Evolutionary conservation across 2,113 vertebrate species (phyloP).

Genomic region (Antidorcas marsupialis): DNA sequence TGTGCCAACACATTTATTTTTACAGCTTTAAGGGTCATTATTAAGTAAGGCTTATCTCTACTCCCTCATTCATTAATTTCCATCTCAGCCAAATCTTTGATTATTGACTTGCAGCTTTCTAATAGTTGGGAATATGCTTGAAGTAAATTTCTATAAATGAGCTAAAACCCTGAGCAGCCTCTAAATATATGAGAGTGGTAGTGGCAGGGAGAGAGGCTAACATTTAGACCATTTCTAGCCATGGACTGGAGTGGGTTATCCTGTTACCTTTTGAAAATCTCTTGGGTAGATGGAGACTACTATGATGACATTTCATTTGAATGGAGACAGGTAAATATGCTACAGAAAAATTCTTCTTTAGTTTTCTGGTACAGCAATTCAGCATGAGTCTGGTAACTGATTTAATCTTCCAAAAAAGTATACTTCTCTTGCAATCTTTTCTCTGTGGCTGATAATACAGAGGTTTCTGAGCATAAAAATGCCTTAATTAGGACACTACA

Average conservation of each 20-base stretch:
- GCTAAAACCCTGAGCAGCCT: not conserved
- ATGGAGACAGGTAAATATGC: not conserved
- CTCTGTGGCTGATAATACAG: not conserved
- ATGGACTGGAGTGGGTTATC: not conserved
- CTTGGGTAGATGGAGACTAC: not conserved
- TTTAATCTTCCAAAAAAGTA: not conserved
- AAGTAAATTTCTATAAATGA: not conserved
- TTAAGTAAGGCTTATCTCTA: not conserved
- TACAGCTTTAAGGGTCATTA: not conserved
- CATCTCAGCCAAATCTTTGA: not conserved
- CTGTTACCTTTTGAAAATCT: not conserved
- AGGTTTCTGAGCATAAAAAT: not conserved
- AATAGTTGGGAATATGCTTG: not conserved
- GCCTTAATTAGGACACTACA: not conserved
- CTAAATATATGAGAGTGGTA: not conserved
- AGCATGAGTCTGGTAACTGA: not conserved
- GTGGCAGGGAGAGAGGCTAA: not conserved
- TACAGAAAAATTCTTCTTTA: not conserved
- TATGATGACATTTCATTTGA: not conserved
- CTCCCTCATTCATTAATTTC: not conserved
- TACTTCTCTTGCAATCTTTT: not conserved
- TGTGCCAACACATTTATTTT: not conserved
- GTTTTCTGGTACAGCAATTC: not conserved
- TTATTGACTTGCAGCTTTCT: not conserved
- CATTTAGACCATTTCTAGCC: not conserved